Percentiles rank a stretch among this genome's conserved stretches.
phyloP scores from a whole-genome alignment of 2,888 invertebrate species.

The Caradrina clavipalpis region DNA sequence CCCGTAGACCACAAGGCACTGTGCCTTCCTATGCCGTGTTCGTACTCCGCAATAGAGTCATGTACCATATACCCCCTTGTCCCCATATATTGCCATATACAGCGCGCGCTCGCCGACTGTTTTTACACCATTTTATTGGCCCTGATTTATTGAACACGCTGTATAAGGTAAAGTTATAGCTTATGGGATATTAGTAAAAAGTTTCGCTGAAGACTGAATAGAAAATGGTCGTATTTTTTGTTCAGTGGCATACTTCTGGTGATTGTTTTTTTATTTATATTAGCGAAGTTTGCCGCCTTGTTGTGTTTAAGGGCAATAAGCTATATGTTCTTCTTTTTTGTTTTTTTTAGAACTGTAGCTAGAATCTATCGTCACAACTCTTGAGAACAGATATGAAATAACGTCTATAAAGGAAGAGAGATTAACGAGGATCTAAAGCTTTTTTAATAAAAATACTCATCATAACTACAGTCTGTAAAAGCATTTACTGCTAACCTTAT shows the following conservation, averaged over 20 bases:
- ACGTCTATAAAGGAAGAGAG: not conserved
- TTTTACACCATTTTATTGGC: conserved; percentile 60
- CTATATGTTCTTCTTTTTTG: not conserved
- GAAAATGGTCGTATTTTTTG: conserved; percentile 21
- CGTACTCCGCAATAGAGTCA: conserved; percentile 50
- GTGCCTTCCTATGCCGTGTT: conserved; percentile 40
- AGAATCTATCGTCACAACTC: not conserved
- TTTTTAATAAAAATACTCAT: conserved; percentile 7
- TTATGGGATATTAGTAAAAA: conserved; percentile 57
- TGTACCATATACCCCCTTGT: conserved; percentile 56
- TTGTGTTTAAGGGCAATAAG: not conserved
- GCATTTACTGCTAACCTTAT: conserved; percentile 14
- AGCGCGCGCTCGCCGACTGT: conserved; percentile 53
- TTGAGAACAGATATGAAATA: too few relatives aligned
- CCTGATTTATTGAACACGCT: conserved; percentile 57
- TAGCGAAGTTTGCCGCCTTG: not conserved
- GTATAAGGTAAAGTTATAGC: conserved; percentile 59
- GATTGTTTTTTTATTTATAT: conserved; percentile 12
- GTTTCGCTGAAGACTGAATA: conserved; percentile 39
- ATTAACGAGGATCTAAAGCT: conserved; percentile 9
- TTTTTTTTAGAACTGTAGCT: not conserved
- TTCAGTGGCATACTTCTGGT: conserved; percentile 15
- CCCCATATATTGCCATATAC: conserved; percentile 58
- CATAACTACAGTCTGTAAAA: conserved; percentile 9
- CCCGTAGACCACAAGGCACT: conserved; percentile 35